These are phyloP conservation scores for Nothoprocta perdicaria DNA, from an alignment of 2,113 vertebrate species.

Conservation along the genomic window DNA sequence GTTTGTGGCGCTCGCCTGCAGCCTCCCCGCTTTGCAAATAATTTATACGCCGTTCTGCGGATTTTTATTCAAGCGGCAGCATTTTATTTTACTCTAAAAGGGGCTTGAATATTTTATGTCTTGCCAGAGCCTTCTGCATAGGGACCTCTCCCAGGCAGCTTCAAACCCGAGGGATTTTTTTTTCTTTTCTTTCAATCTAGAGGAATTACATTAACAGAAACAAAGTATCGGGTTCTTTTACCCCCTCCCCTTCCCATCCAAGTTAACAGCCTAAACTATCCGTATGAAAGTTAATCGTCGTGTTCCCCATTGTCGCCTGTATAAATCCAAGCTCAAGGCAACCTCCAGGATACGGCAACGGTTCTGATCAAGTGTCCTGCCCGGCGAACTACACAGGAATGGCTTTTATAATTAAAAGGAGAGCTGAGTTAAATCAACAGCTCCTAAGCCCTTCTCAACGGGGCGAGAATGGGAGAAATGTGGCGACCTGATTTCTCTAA, in stretches of 20 bases:
- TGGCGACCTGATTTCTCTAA: constrained; percentile 63
- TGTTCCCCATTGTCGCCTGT: constrained; percentile 37
- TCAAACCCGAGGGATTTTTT: background rate
- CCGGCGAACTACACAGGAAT: constrained; percentile 61
- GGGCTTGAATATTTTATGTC: constrained; percentile 45
- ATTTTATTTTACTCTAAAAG: constrained; percentile 50
- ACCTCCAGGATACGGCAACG: constrained; percentile 44
- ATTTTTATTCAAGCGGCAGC: constrained; percentile 61
- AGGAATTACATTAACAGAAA: background rate
- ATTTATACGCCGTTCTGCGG: constrained; percentile 42
- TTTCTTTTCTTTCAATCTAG: background rate
- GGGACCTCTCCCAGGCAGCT: background rate
- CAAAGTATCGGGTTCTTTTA: constrained; percentile 1
- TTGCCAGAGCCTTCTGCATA: background rate
- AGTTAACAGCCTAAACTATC: constrained; percentile 31
- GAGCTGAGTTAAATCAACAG: constrained; percentile 65
- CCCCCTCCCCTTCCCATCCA: background rate
- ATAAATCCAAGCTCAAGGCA: constrained; percentile 54
- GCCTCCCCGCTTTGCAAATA: constrained; percentile 57
- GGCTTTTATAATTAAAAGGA: constrained; percentile 68
- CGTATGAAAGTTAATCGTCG: constrained; percentile 47
- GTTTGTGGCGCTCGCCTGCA: constrained; percentile 44
- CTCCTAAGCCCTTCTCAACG: constrained; percentile 53
- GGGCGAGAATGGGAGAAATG: constrained; percentile 59
- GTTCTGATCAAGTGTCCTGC: constrained; percentile 51